phyloP scores from a whole-genome alignment of 2,888 invertebrate species.

The Oxystoma pomonae region DNA sequence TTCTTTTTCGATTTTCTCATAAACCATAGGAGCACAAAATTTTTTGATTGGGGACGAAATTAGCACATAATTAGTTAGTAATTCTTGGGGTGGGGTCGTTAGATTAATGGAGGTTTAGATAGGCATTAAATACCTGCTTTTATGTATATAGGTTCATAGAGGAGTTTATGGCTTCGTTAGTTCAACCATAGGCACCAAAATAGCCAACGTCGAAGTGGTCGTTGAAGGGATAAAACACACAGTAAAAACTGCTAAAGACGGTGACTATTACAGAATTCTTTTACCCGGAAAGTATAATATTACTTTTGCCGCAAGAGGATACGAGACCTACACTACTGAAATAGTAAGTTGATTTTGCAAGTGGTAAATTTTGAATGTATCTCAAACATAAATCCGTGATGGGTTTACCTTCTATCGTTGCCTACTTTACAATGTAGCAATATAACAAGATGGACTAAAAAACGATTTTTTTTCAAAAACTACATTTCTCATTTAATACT shows the following conservation, averaged over 20 bases:
- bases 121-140: conserved; percentile 5
- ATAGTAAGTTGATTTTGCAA: too few relatives aligned
- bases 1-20: too few relatives aligned
- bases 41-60: too few relatives aligned
- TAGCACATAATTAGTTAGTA: too few relatives aligned
- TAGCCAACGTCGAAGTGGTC: conserved; percentile 68
- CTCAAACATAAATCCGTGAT: too few relatives aligned
- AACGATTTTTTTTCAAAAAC: neutral
- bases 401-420: too few relatives aligned
- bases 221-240: conserved; percentile 73
- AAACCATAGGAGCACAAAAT: too few relatives aligned
- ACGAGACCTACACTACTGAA: conserved; percentile 58
- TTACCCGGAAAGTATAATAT: conserved; percentile 82
- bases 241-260: conserved; percentile 63
- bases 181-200: conserved; percentile 73
- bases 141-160: conserved; percentile 74
- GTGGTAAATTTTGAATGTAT: too few relatives aligned
- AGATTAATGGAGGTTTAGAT: too few relatives aligned
- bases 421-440: too few relatives aligned
- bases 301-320: conserved; percentile 69
- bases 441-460: too few relatives aligned
- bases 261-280: conserved; percentile 92
- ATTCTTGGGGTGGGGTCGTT: too few relatives aligned
- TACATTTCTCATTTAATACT: neutral
- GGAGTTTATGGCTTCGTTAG: conserved; percentile 83